These are phyloP conservation scores for Apaloderma vittatum DNA, from an alignment of 2,113 vertebrate genomes.

Conservation along the genomic window DNA sequence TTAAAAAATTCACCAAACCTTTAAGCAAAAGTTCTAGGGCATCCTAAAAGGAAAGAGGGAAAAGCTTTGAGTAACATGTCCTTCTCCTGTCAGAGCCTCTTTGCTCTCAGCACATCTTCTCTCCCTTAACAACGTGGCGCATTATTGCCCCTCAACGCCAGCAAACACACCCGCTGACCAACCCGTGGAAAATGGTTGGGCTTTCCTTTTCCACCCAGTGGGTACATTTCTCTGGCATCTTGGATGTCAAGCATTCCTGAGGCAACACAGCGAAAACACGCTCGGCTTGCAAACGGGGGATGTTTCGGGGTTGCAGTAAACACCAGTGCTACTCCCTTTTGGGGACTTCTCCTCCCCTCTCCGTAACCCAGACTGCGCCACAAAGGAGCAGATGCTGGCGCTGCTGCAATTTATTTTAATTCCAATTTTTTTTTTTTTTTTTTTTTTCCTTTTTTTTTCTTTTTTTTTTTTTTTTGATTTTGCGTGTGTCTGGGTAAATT, in stretches of 20 bases:
- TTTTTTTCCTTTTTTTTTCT: not conserved
- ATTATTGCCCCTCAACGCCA: not conserved
- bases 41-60: not conserved
- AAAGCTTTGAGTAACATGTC: not conserved
- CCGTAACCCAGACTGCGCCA: conserved; percentile 59
- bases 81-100: not conserved
- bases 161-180: not conserved
- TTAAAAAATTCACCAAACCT: not conserved
- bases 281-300: not conserved
- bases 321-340: conserved; percentile 32
- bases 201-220: not conserved
- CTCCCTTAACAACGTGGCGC: not conserved
- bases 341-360: conserved; percentile 59
- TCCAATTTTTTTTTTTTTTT: not conserved
- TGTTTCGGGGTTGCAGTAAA: conserved; percentile 45
- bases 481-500: conserved; percentile 76
- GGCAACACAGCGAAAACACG: conserved; percentile 34
- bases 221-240: conserved; percentile 11
- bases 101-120: not conserved
- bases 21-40: not conserved
- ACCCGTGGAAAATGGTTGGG: not conserved
- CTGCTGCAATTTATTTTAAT: conserved; percentile 60
- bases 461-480: conserved; percentile 53
- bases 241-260: conserved; percentile 32
- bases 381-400: conserved; percentile 47